A percentile compares a stretch with the other conserved stretches of the same genome.
Conservation (phyloP, 2,888 invertebrate species). For the Zaprionus obscuricornis region DNA sequence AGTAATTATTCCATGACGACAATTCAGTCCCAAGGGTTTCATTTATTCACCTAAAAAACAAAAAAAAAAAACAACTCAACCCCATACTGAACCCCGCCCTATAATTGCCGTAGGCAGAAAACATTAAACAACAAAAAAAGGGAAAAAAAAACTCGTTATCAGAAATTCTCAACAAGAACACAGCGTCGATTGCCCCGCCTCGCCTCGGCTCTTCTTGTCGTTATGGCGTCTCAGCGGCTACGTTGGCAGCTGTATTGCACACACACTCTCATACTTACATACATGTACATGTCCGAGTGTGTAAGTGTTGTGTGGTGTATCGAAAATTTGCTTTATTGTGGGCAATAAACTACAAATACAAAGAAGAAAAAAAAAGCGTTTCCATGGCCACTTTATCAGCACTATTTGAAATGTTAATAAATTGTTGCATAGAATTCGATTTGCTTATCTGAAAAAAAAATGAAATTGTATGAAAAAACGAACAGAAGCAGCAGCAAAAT, state of each 20-base stretch:
- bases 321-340: slow-evolving; percentile 32
- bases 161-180: slow-evolving; percentile 4
- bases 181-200: background rate
- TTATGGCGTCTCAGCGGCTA: slow-evolving; percentile 24
- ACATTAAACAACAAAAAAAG: no score
- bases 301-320: background rate
- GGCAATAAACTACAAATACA: background rate
- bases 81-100: no score
- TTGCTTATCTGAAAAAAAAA: slow-evolving; percentile 31
- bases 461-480: slow-evolving; percentile 4
- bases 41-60: background rate
- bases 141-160: slow-evolving; percentile 45
- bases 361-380: slow-evolving; percentile 24
- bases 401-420: slow-evolving; percentile 41
- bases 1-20: slow-evolving; percentile 26
- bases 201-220: background rate
- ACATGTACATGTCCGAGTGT: background rate
- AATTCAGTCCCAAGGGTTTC: slow-evolving; percentile 1
- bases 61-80: background rate
- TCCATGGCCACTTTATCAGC: slow-evolving; percentile 56
- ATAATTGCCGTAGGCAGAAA: no score
- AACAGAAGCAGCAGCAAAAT: slow-evolving; percentile 9
- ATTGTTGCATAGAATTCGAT: slow-evolving; percentile 21
- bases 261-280: background rate
- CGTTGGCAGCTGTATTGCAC: slow-evolving; percentile 21